phyloP scores from a whole-genome alignment of 2,797 vertebrate genomes.

The Ambastaia sidthimunki region DNA sequence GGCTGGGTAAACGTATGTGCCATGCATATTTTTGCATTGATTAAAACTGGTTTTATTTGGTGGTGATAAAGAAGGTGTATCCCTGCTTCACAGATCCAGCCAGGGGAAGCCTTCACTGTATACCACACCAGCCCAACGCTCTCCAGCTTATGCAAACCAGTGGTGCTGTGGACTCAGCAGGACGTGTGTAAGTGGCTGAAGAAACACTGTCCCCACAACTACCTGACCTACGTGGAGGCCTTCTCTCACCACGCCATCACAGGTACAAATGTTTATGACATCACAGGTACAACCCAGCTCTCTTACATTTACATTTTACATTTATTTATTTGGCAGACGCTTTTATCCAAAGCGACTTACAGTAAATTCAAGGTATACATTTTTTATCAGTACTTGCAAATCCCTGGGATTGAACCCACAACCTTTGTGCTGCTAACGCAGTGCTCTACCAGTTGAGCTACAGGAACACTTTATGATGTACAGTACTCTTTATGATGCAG shows the following conservation, averaged over 20 bases:
- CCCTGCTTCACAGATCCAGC: slow-evolving; percentile 76
- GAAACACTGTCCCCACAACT: slow-evolving; percentile 97
- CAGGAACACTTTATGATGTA: too few relatives aligned
- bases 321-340: too few relatives aligned
- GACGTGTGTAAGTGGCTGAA: slow-evolving; percentile 99
- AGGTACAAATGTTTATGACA: slow-evolving; percentile 73
- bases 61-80: not conserved
- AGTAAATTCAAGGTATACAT: too few relatives aligned
- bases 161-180: slow-evolving; percentile 96
- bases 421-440: too few relatives aligned
- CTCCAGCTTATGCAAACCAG: slow-evolving; percentile 90
- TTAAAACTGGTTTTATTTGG: not conserved
- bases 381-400: too few relatives aligned
- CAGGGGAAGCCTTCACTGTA: slow-evolving; percentile 88
- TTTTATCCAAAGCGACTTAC: too few relatives aligned
- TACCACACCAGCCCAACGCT: slow-evolving; percentile 95
- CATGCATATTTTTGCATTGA: not conserved
- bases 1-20: not conserved
- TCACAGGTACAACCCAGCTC: not conserved
- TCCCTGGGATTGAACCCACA: too few relatives aligned
- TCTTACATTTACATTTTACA: not conserved
- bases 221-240: slow-evolving; percentile 94
- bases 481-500: not conserved
- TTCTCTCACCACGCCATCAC: slow-evolving; percentile 98
- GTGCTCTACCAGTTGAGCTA: too few relatives aligned